Percentiles rank a stretch among this genome's conserved stretches.
phyloP scores from a whole-genome alignment of 2,113 vertebrate species.

The Nannospalax galili region DNA sequence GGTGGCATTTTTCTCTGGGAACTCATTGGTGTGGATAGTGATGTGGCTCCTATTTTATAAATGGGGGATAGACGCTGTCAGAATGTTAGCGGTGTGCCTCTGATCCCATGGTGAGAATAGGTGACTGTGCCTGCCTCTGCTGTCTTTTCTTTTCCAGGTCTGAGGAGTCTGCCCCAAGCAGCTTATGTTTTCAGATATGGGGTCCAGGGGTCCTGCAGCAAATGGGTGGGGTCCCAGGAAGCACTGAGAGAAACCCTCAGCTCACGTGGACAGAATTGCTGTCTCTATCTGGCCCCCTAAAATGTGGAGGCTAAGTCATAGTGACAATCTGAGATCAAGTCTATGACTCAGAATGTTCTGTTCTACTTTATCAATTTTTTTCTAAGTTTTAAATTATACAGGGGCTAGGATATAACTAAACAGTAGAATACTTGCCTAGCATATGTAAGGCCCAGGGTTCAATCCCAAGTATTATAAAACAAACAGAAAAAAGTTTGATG shows the following conservation, averaged over 20 bases:
- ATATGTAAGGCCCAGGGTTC: not conserved
- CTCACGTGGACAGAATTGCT: not conserved
- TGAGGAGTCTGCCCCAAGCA: not conserved
- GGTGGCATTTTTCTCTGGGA: not conserved
- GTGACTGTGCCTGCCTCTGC: not conserved
- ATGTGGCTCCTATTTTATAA: no score
- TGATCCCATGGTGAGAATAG: not conserved
- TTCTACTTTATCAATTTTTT: not conserved
- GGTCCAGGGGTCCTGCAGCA: not conserved
- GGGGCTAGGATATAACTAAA: not conserved
- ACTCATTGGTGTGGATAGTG: not conserved
- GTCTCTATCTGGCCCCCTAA: not conserved
- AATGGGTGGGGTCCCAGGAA: not conserved
- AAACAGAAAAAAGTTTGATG: not conserved
- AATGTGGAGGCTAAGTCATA: not conserved
- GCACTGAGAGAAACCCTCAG: not conserved
- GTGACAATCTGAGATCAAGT: not conserved
- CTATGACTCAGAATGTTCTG: not conserved
- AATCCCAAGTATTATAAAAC: not conserved
- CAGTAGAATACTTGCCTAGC: not conserved
- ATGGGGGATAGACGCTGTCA: not conserved
- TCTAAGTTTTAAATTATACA: not conserved
- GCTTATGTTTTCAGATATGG: not conserved
- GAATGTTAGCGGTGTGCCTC: rapidly evolving
- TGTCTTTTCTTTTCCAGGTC: not conserved